phyloP scores from a whole-genome alignment of 2,888 invertebrate species.

The Agrochola macilenta region DNA sequence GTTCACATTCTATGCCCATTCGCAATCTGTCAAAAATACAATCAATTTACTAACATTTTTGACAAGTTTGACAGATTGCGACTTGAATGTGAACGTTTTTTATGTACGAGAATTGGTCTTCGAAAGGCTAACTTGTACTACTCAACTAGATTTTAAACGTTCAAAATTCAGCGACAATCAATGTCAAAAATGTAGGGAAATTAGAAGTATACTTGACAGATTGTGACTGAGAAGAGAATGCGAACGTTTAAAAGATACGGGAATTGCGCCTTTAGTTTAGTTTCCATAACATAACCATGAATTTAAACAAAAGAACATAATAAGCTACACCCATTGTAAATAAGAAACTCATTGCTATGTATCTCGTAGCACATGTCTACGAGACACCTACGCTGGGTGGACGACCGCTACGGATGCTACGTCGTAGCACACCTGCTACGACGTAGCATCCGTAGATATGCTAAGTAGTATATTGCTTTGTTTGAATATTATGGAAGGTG shows the following conservation, averaged over 20 bases:
- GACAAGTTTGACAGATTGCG: too few relatives aligned
- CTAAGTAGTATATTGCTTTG: constrained; percentile 47
- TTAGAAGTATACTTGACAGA: too few relatives aligned
- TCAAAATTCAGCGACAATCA: neutral
- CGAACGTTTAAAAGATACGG: neutral
- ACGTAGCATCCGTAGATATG: constrained; percentile 51
- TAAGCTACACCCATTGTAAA: neutral
- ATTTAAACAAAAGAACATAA: neutral
- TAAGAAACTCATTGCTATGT: constrained; percentile 20
- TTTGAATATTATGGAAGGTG: constrained; percentile 50
- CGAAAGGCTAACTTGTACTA: too few relatives aligned
- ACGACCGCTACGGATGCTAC: constrained; percentile 48
- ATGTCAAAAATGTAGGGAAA: neutral
- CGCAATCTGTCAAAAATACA: too few relatives aligned
- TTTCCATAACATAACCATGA: neutral
- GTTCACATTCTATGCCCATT: too few relatives aligned
- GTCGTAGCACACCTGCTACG: constrained; percentile 61
- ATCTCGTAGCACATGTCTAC: constrained; percentile 56
- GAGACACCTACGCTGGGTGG: constrained; percentile 37
- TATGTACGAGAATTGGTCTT: too few relatives aligned
- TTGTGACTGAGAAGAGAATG: too few relatives aligned
- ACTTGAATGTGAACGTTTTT: too few relatives aligned
- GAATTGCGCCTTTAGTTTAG: neutral
- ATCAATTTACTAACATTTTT: too few relatives aligned
- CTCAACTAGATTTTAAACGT: neutral